Conservation (phyloP, 2,888 invertebrate genomes). For the Branchipolynoe longqiensis region DNA sequence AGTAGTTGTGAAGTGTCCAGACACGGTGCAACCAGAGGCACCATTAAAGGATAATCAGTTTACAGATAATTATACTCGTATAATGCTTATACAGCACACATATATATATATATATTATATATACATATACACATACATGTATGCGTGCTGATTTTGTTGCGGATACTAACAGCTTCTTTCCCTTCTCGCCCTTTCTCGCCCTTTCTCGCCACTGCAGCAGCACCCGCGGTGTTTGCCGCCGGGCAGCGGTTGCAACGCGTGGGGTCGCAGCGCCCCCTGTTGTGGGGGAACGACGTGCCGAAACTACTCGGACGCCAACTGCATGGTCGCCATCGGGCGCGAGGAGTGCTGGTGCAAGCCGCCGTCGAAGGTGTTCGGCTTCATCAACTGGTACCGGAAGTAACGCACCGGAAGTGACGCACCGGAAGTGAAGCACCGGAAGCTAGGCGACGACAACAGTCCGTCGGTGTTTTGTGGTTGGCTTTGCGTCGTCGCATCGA, state of each 20-base stretch:
- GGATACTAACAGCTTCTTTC: neutral
- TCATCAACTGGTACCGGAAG: slow-evolving; percentile 33
- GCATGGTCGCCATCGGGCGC: neutral
- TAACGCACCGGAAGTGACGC: neutral
- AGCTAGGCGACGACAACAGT: no score
- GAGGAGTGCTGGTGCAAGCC: neutral
- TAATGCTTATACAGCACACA: no score
- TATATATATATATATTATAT: no score
- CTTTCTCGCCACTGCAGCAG: neutral
- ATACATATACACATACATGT: neutral
- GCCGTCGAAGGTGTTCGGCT: neutral
- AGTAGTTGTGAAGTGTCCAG: no score
- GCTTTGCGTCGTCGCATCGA: no score
- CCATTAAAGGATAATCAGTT: no score
- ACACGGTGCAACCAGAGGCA: no score
- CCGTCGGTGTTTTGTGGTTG: no score
- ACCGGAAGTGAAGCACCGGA: neutral
- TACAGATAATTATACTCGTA: no score
- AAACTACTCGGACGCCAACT: neutral
- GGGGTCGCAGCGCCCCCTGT: slow-evolving; percentile 11
- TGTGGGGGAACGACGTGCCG: slow-evolving; percentile 6
- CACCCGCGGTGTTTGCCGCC: neutral
- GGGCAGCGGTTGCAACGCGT: slow-evolving; percentile 16
- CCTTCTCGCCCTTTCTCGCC: neutral
- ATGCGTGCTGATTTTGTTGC: neutral